phyloP scores from a whole-genome alignment of 2,113 vertebrate genomes.

The Gopherus evgoodei region DNA sequence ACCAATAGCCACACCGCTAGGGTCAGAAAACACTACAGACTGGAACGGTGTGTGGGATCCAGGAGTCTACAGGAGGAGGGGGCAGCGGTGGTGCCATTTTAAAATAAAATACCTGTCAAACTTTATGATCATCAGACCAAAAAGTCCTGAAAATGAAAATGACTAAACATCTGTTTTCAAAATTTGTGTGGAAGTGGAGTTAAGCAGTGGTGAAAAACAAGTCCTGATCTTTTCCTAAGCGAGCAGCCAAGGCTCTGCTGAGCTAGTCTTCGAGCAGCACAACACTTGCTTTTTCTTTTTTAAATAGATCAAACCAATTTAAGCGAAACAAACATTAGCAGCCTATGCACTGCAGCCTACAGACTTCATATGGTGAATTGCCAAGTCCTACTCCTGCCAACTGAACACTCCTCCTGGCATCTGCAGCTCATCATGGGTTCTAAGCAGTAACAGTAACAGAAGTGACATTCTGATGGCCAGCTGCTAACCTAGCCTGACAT shows the following conservation, averaged over 20 bases:
- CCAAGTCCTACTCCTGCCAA: rapidly evolving
- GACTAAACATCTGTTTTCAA: not conserved
- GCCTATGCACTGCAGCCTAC: not conserved
- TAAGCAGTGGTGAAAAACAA: slow-evolving; percentile 39
- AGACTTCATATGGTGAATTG: not conserved
- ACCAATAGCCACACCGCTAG: slow-evolving; percentile 56
- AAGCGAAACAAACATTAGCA: rapidly evolving
- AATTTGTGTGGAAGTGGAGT: not conserved
- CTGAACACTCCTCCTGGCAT: not conserved
- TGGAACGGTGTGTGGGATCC: slow-evolving; percentile 24
- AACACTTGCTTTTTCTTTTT: not conserved
- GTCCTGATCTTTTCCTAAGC: not conserved
- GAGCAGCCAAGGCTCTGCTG: not conserved
- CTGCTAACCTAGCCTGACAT: not conserved
- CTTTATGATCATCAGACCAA: not conserved
- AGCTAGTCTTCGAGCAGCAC: not conserved
- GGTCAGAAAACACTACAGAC: not conserved
- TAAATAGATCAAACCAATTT: not conserved
- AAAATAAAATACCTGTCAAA: slow-evolving; percentile 31
- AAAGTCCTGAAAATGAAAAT: not conserved
- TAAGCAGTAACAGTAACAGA: rapidly evolving
- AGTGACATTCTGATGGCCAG: not conserved
- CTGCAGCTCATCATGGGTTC: not conserved
- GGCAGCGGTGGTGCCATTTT: not conserved
- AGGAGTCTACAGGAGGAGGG: not conserved